Evolutionary conservation across 1,140 invertebrate species (phyloP), one percentile per base, ranked within the genome.

Genomic region (Trinorchestia longiramus): DNA sequence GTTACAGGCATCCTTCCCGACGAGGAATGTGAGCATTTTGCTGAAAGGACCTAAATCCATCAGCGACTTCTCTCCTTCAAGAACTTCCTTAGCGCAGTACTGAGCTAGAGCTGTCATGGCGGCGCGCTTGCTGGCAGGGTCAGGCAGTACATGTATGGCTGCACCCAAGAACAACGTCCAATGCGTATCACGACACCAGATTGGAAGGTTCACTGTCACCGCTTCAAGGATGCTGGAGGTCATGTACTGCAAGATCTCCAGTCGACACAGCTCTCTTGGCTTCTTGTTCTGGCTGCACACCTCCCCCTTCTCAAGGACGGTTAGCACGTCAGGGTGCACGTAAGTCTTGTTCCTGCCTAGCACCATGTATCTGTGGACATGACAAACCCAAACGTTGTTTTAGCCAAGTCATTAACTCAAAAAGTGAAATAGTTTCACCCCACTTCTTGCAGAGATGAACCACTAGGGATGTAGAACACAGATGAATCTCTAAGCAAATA

Each of bases 321-420:
- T 97, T 0, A 98, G 98, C 23, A 98, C 98, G 43, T 97, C 97
- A 0, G 98, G 98, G 97, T 99, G 98, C 97, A 99, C 99, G 96
- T 98, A 98, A 90, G 97, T 97, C 0, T 98, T 97, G 97, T 99
- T 98, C 88, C 98, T 98, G 23, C 98, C 98, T 90, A 98, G 98
- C 15, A 99, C 98, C 36, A 99, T 97, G 98, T 99, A 99, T 43
- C 92, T 94, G 92, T 43, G 41, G 19, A 42, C 41, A 88, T 8
- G 28, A 91, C 88, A 44, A 42, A 3, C 28, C 15, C 62, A 19
- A 15, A 36, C n/a, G n/a, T n/a, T n/a, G n/a, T n/a, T n/a, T 77
- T 36, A 77, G 62, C 62, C 15, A 3, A 3, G 1, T 77, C 28
- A 77, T 3, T 19, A 23, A 77, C 11, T 23, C 62, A 77, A 11